Conservation (phyloP, 2,888 invertebrate species). For the Timandra comae region DNA sequence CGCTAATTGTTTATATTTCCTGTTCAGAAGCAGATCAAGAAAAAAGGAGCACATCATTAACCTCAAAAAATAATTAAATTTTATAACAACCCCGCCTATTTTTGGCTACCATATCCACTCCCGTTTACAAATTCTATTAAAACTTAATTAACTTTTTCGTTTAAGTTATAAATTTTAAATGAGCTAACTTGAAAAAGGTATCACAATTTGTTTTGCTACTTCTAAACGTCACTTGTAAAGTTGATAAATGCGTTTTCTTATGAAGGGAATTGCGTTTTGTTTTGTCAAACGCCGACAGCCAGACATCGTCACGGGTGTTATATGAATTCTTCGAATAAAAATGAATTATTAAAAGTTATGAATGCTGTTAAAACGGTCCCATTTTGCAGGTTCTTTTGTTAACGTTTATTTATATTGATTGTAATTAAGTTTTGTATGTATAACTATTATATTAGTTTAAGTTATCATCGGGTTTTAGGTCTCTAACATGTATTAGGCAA, state of each 20-base stretch:
- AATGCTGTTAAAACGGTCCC: slow-evolving; percentile 22
- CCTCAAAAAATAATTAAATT: slow-evolving; percentile 70
- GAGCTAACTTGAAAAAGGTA: slow-evolving; percentile 57
- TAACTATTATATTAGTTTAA: too few relatives aligned
- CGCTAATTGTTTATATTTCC: slow-evolving; percentile 62
- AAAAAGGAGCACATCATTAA: slow-evolving; percentile 59
- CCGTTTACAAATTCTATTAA: slow-evolving; percentile 74
- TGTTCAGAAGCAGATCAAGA: slow-evolving; percentile 49
- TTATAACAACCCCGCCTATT: slow-evolving; percentile 75
- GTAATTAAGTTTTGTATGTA: slow-evolving; percentile 5
- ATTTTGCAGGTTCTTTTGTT: slow-evolving; percentile 22
- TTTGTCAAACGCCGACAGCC: slow-evolving; percentile 55
- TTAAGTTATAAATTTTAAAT: slow-evolving; percentile 63
- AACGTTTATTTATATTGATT: slow-evolving; percentile 16
- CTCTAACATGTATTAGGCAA: too few relatives aligned
- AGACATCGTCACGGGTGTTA: slow-evolving; percentile 38
- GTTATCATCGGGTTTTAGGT: too few relatives aligned
- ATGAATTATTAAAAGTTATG: slow-evolving; percentile 31
- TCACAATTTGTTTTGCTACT: slow-evolving; percentile 74
- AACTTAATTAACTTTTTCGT: slow-evolving; percentile 75
- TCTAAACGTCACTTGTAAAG: slow-evolving; percentile 68
- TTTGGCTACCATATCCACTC: slow-evolving; percentile 75
- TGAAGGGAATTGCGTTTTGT: slow-evolving; percentile 60
- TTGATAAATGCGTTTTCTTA: slow-evolving; percentile 70
- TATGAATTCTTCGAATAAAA: slow-evolving; percentile 26